A percentile compares a stretch with the other conserved stretches of the same genome.
Evolutionary conservation across 2,113 vertebrate genomes (phyloP).

Genomic region (Eclectus roratus): DNA sequence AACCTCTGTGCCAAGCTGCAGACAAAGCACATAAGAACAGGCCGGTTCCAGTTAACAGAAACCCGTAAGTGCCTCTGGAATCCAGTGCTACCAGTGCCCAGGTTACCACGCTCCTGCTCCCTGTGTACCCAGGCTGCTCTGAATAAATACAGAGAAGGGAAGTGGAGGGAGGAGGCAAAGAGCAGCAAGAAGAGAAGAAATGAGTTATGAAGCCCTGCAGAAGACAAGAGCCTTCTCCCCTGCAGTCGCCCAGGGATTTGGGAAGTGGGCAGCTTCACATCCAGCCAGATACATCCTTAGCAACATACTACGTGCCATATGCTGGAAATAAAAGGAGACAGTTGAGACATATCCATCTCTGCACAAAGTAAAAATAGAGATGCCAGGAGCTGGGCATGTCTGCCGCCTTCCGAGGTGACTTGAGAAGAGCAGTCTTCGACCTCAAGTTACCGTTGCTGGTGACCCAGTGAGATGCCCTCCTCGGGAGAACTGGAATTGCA

Average conservation of each 20-base stretch:
- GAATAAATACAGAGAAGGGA: neutral
- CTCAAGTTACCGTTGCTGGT: neutral
- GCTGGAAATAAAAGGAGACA: slow-evolving; percentile 38
- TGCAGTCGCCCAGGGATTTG: neutral
- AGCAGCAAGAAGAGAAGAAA: neutral
- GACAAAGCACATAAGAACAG: neutral
- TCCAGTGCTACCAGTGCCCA: neutral
- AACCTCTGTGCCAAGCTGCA: neutral
- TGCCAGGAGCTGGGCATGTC: slow-evolving; percentile 13
- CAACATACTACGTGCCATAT: neutral
- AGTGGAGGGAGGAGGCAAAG: neutral
- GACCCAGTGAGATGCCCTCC: neutral
- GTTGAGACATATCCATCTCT: slow-evolving; percentile 35
- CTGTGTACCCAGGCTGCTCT: neutral
- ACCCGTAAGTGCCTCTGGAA: neutral
- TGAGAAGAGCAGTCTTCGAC: neutral
- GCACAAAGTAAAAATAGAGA: slow-evolving; percentile 26
- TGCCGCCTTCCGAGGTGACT: slow-evolving; percentile 27
- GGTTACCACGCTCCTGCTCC: neutral
- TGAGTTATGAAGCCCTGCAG: neutral
- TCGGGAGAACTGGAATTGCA: accelerated
- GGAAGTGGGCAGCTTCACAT: neutral
- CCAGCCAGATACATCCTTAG: slow-evolving; percentile 8
- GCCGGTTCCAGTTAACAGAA: neutral
- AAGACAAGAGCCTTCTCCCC: neutral